Evolutionary conservation across 2,113 vertebrate species (phyloP).

Genomic region (Petromus typicus): DNA sequence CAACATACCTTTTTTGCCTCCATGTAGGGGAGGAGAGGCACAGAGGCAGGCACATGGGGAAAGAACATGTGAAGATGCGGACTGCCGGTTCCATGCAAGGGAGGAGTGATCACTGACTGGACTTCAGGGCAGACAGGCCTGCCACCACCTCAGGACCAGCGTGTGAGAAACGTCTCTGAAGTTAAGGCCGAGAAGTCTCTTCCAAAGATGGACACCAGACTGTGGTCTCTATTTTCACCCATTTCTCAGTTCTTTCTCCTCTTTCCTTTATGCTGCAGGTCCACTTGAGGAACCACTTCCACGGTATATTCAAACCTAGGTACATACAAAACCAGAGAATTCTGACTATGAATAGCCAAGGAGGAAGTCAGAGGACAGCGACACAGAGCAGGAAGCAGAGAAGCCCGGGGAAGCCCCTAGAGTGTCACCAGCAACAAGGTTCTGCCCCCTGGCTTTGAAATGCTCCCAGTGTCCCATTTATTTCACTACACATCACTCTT

Average conservation of each 20-base stretch:
- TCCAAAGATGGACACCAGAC: not conserved
- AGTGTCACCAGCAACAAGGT: accelerated
- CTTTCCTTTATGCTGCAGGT: not conserved
- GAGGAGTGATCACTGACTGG: not conserved
- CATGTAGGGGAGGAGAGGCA: not conserved
- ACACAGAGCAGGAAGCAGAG: accelerated
- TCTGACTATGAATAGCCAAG: accelerated
- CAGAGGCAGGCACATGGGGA: not conserved
- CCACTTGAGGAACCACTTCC: not conserved
- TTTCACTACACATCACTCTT: not conserved
- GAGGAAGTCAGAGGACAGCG: not conserved
- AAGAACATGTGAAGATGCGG: not conserved
- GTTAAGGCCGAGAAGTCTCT: not conserved
- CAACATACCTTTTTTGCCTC: not conserved
- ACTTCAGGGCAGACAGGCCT: not conserved
- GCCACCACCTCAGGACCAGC: accelerated
- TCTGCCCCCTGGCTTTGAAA: not conserved
- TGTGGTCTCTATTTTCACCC: not conserved
- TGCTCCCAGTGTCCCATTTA: not conserved
- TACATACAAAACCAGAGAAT: not conserved
- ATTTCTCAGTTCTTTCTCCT: not conserved
- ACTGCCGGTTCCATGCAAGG: not conserved
- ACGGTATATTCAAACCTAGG: not conserved
- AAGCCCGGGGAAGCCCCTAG: not conserved
- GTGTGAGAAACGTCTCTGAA: not conserved